These are phyloP conservation scores for Argyresthia albistria DNA, from an alignment of 2,888 invertebrate species.

Conservation along the genomic window DNA sequence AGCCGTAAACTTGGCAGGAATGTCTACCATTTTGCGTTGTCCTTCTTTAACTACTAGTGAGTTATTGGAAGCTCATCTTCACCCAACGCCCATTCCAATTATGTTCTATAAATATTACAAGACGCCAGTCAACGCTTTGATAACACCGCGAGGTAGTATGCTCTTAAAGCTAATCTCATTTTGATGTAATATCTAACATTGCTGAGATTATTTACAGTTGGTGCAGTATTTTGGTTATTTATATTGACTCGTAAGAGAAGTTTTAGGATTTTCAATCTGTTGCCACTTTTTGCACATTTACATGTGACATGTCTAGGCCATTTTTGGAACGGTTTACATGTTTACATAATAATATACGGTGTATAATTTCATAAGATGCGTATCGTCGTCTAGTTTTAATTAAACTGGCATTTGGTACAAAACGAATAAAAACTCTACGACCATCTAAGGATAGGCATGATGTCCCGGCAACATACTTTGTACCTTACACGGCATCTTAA, in stretches of 20 bases:
- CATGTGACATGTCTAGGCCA: neutral
- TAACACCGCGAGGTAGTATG: conserved; percentile 3
- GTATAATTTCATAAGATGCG: neutral
- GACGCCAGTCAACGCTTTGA: conserved; percentile 7
- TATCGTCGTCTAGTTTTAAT: conserved; percentile 39
- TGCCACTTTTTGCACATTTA: neutral
- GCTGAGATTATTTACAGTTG: neutral
- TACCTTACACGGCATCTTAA: conserved; percentile 45
- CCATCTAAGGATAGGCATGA: conserved; percentile 33
- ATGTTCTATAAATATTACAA: conserved; percentile 11
- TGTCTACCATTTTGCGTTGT: conserved; percentile 26
- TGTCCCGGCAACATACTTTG: conserved; percentile 34
- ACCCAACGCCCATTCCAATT: conserved; percentile 11
- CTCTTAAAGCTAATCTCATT: neutral
- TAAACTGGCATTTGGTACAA: conserved; percentile 26
- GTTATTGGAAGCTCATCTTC: conserved; percentile 8
- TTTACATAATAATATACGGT: neutral
- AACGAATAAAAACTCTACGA: conserved; percentile 26
- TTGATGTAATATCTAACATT: neutral
- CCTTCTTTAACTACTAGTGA: conserved; percentile 6
- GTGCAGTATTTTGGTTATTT: neutral
- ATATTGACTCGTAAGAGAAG: neutral
- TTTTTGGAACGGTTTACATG: neutral
- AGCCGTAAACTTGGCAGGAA: conserved; percentile 23
- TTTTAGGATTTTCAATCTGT: neutral